Evolutionary conservation across 2,113 vertebrate genomes (phyloP), one percentile per base, ranked within the genome.

Genomic region (Anarrhichthys ocellatus): DNA sequence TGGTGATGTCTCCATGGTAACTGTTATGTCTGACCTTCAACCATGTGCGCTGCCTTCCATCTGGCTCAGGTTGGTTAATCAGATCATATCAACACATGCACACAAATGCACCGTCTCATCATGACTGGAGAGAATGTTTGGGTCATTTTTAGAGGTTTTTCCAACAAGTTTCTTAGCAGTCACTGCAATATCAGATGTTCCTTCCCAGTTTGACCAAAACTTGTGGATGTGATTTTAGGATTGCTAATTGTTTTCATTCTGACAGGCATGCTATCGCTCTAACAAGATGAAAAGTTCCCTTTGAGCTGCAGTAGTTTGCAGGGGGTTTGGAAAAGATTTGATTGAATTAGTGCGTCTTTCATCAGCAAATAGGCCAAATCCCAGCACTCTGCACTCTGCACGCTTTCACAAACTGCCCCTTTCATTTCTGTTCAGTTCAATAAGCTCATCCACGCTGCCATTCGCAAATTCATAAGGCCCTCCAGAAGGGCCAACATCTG

Each of bases 11-110:
- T 92, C 94, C 93, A 95, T 95, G 91, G 94, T 81, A 94, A 95
- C 94, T 71, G 88, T 85, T 87, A 92, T 92, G 90, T 85, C 89
- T 93, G 94, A 95, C 93, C 93, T 95, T 95, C 91, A 92, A 89
- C 90, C 84, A 89, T 81, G 84, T 87, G 77, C 76, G 3, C 85
- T 87, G 78, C 80, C 70, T 91, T 93, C 91, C 85, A 87, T 92
- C 85, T 88, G 87, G 90, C 90, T 91, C 83, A 88, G 85, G 87
- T 89, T 80, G 80, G 71, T 80, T 91, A 84, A 90, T 90, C 86
- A 87, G 83, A 91, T 88, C 87, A 83, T 78, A 89, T 85, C 71
- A 82, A 73, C 85, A 74, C 86, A 76, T 83, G 80, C 84, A 82
- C 67, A 85, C 70, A 73, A 75, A 86, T 67, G 70, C 78, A 75